phyloP scores from a whole-genome alignment of 1,140 invertebrate species.

The Trichonephila inaurata region DNA sequence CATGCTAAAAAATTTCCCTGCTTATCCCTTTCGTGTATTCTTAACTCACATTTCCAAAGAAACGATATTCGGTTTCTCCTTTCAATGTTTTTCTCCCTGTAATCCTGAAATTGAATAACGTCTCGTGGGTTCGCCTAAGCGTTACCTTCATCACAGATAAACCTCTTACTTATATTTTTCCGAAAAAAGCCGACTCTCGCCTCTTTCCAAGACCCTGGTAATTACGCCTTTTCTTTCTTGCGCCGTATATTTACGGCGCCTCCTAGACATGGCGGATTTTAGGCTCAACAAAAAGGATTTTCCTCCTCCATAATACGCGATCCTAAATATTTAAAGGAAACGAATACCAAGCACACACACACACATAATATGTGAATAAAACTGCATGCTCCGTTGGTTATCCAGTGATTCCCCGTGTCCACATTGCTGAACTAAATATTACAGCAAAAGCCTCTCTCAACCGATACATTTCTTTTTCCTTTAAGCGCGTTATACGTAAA shows the following conservation, averaged over 20 bases:
- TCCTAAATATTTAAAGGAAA: neutral
- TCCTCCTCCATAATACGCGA: neutral
- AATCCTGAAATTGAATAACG: neutral
- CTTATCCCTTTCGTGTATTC: too few species aligned
- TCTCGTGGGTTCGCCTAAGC: neutral
- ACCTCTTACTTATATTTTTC: conserved; percentile 4
- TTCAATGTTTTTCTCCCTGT: neutral
- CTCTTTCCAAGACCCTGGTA: neutral
- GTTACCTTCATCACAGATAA: neutral
- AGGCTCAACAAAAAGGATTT: neutral
- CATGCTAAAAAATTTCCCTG: too few species aligned
- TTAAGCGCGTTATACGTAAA: neutral
- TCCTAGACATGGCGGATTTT: neutral
- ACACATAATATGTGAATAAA: neutral
- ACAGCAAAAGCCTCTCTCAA: neutral
- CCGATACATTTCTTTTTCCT: neutral
- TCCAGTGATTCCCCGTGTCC: neutral
- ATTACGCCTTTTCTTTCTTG: neutral
- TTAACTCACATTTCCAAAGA: neutral
- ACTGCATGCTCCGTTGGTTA: neutral
- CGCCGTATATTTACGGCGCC: neutral
- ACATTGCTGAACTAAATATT: neutral
- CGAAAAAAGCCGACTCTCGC: neutral
- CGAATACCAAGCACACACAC: neutral
- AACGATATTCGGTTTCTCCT: neutral